Percentiles rank a stretch among this genome's conserved stretches.
These are phyloP conservation scores for Shinisaurus crocodilurus DNA, from an alignment of 2,113 vertebrate species.

Conservation along the genomic window DNA sequence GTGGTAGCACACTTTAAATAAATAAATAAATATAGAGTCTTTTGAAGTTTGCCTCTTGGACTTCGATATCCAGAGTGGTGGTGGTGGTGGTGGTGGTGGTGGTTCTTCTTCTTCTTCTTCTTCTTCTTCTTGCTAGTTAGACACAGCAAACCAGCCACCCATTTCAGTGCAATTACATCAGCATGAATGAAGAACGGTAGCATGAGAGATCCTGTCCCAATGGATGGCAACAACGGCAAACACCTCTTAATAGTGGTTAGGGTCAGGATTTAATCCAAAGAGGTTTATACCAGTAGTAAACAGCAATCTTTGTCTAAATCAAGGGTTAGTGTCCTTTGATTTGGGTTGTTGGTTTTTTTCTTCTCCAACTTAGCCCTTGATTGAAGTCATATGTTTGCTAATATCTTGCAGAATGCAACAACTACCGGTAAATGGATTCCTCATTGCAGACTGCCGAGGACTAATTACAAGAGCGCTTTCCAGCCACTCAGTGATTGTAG, in stretches of 20 bases:
- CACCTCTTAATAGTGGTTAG: neutral
- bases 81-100: too few species aligned
- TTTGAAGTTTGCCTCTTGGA: neutral
- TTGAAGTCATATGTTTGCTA: conserved; percentile 64
- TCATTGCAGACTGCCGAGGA: conserved; percentile 74
- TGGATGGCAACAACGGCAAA: neutral
- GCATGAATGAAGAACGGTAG: neutral
- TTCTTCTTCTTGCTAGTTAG: neutral
- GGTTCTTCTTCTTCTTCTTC: neutral
- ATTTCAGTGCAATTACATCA: neutral
- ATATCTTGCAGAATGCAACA: conserved; percentile 75
- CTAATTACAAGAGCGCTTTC: conserved; percentile 80
- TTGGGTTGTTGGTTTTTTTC: neutral
- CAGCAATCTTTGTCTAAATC: neutral
- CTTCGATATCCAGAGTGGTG: neutral
- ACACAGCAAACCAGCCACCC: neutral
- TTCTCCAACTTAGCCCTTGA: conserved; percentile 55
- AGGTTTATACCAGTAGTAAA: neutral
- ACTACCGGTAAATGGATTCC: conserved; percentile 68
- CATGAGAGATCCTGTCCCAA: neutral
- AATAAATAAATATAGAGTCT: neutral
- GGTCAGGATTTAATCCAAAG: conserved; percentile 4
- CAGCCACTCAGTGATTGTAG: conserved; percentile 78
- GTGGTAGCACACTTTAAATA: too few species aligned
- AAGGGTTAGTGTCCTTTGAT: neutral